phyloP scores from a whole-genome alignment of 2,888 invertebrate species.

The Clostera curtula region DNA sequence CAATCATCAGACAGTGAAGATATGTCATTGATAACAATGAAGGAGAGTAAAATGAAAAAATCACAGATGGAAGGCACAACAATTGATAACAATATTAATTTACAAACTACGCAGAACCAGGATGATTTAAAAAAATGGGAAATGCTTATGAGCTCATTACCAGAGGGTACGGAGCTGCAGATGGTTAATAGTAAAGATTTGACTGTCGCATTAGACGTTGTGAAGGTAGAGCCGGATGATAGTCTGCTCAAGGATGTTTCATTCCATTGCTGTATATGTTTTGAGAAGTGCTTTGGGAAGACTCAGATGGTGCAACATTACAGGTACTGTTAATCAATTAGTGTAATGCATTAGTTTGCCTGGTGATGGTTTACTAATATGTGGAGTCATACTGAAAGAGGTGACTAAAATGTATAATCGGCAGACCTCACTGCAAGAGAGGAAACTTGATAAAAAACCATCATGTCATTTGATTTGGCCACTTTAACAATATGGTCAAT shows the following conservation, averaged over 20 bases:
- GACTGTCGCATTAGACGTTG: constrained; percentile 7
- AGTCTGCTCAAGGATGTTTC: constrained; percentile 20
- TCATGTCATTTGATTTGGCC: too few species aligned
- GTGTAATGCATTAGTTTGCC: too few species aligned
- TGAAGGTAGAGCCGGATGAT: constrained; percentile 22
- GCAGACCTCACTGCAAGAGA: too few species aligned
- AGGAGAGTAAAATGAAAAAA: constrained; percentile 38
- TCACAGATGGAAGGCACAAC: constrained; percentile 24
- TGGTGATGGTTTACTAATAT: too few species aligned
- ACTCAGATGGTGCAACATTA: constrained; percentile 54
- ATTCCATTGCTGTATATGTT: constrained; percentile 58
- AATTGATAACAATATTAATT: constrained; percentile 21
- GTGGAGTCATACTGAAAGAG: too few species aligned
- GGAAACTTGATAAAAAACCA: too few species aligned
- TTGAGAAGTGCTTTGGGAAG: constrained; percentile 35
- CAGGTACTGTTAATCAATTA: constrained; percentile 36
- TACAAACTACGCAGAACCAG: constrained; percentile 29
- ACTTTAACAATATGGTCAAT: too few species aligned
- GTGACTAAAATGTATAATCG: too few species aligned
- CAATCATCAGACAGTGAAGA: constrained; percentile 52
- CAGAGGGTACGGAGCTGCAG: constrained; percentile 21
- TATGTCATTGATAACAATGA: constrained; percentile 41
- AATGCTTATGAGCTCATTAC: constrained; percentile 25
- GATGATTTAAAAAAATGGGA: constrained; percentile 31
- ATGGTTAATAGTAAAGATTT: constrained; percentile 18